Base-by-base conservation (phyloP, 2,797 vertebrate genomes). In the Paedocypris micromegethes region DNA sequence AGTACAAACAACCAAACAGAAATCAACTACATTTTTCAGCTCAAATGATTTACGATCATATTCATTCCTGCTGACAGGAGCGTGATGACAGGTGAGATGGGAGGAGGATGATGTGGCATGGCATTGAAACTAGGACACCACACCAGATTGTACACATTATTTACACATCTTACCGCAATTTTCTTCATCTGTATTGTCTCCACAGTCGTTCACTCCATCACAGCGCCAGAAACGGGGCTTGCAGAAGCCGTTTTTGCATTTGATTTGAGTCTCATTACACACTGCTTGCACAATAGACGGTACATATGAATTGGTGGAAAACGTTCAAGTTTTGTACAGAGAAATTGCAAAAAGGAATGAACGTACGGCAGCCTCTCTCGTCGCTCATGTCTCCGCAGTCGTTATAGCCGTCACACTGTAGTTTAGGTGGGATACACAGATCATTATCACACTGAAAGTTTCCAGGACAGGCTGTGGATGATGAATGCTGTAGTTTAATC, bases 361-460 rank as follows among this genome's bases (percentile, higher is more conserved):
- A 88, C 91, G 88, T 76, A 98, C 95, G 40, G 82, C 95, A 98
- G 59, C 75, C 0, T 0, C 66, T 66, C 77, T 98, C 95, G 0
- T 97, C 96, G 0, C 88, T 94, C 84, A 70, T 60, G 1, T 97
- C 94, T 0, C 87, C 85, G 0, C 96, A 98, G 85, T 98, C 93
- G 0, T 90, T 74, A 88, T 90, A 94, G 6, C 95, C 94, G 0
- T 98, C 94, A 0, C 96, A 98, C 46, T 78, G 79, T 82, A 91
- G 84, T 0, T 70, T 63, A 0, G 2, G 51, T 47, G 72, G 72
- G 5, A 97, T 85, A 73, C 95, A 98, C 9, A 91, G 85, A 52
- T 93, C 91, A 0, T 86, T 93, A 61, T 75, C 76, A 73, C 96
- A 98, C 68, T 84, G 77, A 73, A 94, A 97, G 76, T 81, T 83